Conservation (phyloP, 2,888 invertebrate genomes). For the Pharmacophagus antenor region DNA sequence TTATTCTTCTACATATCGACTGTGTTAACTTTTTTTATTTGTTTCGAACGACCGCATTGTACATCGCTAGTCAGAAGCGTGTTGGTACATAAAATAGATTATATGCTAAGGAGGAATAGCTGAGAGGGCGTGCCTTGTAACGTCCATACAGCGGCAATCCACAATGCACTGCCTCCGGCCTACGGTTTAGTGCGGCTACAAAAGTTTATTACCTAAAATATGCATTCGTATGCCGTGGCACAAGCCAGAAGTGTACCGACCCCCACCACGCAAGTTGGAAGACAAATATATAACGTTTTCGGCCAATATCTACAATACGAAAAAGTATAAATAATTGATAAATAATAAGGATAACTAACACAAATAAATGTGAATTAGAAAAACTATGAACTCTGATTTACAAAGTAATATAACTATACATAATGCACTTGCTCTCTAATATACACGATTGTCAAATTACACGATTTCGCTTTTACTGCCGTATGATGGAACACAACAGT, state of each 20-base stretch:
- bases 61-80: conserved; percentile 14
- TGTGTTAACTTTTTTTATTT: not conserved
- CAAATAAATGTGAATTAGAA: too few relatives aligned
- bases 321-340: too few relatives aligned
- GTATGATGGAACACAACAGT: too few relatives aligned
- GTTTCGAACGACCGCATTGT: not conserved
- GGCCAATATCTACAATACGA: not conserved
- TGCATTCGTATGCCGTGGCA: conserved; percentile 39
- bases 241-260: conserved; percentile 32
- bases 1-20: too few relatives aligned
- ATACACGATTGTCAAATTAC: too few relatives aligned
- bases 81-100: conserved; percentile 44
- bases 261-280: not conserved
- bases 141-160: conserved; percentile 41
- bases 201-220: conserved; percentile 63
- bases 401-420: too few relatives aligned
- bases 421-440: too few relatives aligned
- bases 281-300: not conserved
- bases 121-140: conserved; percentile 40
- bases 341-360: too few relatives aligned
- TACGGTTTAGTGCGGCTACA: conserved; percentile 53
- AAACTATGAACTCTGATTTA: too few relatives aligned
- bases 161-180: conserved; percentile 56
- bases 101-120: conserved; percentile 34
- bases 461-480: too few relatives aligned